phyloP scores from a whole-genome alignment of 2,888 invertebrate genomes.

The Chrysolina americana region DNA sequence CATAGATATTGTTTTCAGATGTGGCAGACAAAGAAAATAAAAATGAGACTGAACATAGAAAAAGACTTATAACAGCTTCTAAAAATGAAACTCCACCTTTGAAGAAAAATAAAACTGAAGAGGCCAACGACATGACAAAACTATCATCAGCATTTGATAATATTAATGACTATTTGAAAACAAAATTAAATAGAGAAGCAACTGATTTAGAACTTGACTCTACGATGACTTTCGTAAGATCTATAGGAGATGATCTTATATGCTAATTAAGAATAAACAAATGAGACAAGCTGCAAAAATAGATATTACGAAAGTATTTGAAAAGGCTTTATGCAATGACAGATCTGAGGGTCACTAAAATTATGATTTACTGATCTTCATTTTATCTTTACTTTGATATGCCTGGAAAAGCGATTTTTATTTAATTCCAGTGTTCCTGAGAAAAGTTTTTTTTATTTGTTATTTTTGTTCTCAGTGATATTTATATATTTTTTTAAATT shows the following conservation, averaged over 20 bases:
- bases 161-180: constrained; percentile 23
- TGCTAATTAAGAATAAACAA: not conserved
- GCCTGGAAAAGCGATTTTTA: not conserved
- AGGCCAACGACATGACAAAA: not conserved
- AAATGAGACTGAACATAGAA: not conserved
- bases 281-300: not conserved
- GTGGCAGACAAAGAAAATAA: not conserved
- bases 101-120: constrained; percentile 10
- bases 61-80: not conserved
- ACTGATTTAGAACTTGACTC: constrained; percentile 9
- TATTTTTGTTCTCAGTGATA: no score
- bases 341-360: not conserved
- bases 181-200: not conserved
- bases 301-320: not conserved
- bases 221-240: not conserved
- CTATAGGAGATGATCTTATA: not conserved
- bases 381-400: not conserved
- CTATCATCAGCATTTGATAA: constrained; percentile 13
- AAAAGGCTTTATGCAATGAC: not conserved
- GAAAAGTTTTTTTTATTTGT: no score
- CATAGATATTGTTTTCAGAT: constrained; percentile 4
- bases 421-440: no score
- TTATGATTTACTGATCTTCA: not conserved
- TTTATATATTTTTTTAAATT: no score
- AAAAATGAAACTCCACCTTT: constrained; percentile 19